Evolutionary conservation across 1,140 invertebrate genomes (phyloP).

Genomic region (Latrodectus geometricus): DNA sequence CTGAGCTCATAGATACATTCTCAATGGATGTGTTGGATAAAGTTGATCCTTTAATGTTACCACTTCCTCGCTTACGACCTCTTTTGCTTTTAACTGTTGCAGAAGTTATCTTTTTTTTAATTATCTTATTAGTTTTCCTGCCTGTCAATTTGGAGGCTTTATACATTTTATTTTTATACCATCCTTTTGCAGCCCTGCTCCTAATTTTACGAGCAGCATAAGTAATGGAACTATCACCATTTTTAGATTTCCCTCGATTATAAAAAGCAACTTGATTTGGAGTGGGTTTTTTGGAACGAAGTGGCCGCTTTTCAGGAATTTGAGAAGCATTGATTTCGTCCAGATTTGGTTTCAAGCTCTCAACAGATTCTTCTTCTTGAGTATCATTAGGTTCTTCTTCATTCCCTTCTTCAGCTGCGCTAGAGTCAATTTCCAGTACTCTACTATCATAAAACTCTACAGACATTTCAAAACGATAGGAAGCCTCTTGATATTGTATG

Average conservation of each 20-base stretch:
- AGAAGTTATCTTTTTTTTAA: no score
- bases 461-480: slow-evolving; percentile 6
- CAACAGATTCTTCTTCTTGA: background rate
- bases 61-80: background rate
- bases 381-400: slow-evolving; percentile 15
- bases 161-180: background rate
- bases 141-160: background rate
- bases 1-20: background rate
- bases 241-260: background rate
- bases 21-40: background rate
- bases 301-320: background rate
- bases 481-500: slow-evolving; percentile 3
- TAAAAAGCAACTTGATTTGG: background rate
- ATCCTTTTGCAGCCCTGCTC: slow-evolving; percentile 8
- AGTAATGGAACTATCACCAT: background rate
- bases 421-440: background rate
- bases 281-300: background rate
- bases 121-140: background rate
- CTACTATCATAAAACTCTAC: slow-evolving; percentile 2
- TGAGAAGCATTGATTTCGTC: background rate
- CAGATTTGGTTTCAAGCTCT: slow-evolving; percentile 29
- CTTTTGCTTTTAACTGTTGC: background rate
- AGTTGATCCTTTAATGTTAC: background rate
- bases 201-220: slow-evolving; percentile 2
- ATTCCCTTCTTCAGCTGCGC: background rate